These are phyloP conservation scores for Phoxinus phoxinus DNA, from an alignment of 2,113 vertebrate genomes.

Conservation along the genomic window DNA sequence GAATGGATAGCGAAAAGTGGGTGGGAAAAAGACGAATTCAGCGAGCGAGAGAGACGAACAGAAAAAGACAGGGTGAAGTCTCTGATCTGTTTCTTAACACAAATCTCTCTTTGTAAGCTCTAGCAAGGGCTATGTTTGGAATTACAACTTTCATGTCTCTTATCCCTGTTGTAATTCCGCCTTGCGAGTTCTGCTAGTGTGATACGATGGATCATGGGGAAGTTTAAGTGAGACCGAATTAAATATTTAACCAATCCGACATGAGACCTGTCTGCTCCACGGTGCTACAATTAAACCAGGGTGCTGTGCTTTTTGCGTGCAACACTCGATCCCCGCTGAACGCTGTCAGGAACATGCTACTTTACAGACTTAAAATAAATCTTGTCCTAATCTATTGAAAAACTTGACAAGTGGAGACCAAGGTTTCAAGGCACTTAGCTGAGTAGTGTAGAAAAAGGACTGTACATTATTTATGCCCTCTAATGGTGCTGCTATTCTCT, in stretches of 20 bases:
- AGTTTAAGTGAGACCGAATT: constrained; percentile 71
- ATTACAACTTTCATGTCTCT: constrained; percentile 57
- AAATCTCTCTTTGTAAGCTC: constrained; percentile 47
- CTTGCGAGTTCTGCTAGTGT: constrained; percentile 40
- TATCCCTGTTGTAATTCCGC: constrained; percentile 54
- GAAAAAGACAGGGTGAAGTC: constrained; percentile 14
- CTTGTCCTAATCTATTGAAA: constrained; percentile 97
- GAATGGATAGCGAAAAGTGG: constrained; percentile 9
- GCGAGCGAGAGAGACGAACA: background rate
- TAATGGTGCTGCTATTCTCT: constrained; percentile 95
- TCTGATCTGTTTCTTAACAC: constrained; percentile 44
- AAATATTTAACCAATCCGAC: constrained; percentile 80
- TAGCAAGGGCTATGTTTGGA: constrained; percentile 52
- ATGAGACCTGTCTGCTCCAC: constrained; percentile 80
- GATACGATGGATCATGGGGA: constrained; percentile 65
- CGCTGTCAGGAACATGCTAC: constrained; percentile 90
- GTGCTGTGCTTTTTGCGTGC: constrained; percentile 84
- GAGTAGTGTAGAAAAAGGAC: constrained; percentile 87
- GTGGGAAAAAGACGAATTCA: constrained; percentile 18
- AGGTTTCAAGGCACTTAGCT: constrained; percentile 98
- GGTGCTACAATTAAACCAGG: constrained; percentile 90
- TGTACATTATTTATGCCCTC: constrained; percentile 99
- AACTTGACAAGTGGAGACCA: constrained; percentile 96
- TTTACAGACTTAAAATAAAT: constrained; percentile 98
- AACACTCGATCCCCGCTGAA: constrained; percentile 89